phyloP scores from a whole-genome alignment of 2,888 invertebrate genomes.

The Heteromurus nitidus region DNA sequence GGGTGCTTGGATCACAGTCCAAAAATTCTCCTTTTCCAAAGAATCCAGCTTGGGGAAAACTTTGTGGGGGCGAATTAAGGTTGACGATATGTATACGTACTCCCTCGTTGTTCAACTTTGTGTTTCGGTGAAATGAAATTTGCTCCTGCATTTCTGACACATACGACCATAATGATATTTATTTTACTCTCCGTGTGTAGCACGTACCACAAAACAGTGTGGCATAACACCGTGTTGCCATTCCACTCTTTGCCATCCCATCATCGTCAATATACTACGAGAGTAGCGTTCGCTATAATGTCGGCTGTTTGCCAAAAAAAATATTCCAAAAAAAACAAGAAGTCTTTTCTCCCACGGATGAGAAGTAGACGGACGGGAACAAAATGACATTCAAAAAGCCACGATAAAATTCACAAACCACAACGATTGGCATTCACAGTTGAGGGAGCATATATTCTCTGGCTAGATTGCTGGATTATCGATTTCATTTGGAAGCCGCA shows the following conservation, averaged over 20 bases:
- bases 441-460: conserved; percentile 38
- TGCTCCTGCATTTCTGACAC: too few relatives aligned
- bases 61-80: too few relatives aligned
- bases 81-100: too few relatives aligned
- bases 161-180: conserved; percentile 54
- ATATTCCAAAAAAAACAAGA: neutral
- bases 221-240: too few relatives aligned
- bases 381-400: conserved; percentile 65
- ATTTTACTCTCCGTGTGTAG: too few relatives aligned
- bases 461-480: conserved; percentile 39
- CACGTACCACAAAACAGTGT: too few relatives aligned
- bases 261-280: conserved; percentile 59
- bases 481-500: conserved; percentile 51
- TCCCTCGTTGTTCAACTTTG: too few relatives aligned
- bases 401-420: conserved; percentile 63
- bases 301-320: conserved; percentile 64
- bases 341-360: neutral
- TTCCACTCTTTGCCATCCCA: conserved; percentile 47
- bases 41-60: too few relatives aligned
- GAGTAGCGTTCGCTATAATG: too few relatives aligned
- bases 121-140: too few relatives aligned
- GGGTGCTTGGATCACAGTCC: too few relatives aligned
- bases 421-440: conserved; percentile 65
- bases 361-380: conserved; percentile 8
- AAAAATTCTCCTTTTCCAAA: too few relatives aligned